Evolutionary conservation across 2,888 invertebrate genomes (phyloP).

Genomic region (Tetragonisca angustula): DNA sequence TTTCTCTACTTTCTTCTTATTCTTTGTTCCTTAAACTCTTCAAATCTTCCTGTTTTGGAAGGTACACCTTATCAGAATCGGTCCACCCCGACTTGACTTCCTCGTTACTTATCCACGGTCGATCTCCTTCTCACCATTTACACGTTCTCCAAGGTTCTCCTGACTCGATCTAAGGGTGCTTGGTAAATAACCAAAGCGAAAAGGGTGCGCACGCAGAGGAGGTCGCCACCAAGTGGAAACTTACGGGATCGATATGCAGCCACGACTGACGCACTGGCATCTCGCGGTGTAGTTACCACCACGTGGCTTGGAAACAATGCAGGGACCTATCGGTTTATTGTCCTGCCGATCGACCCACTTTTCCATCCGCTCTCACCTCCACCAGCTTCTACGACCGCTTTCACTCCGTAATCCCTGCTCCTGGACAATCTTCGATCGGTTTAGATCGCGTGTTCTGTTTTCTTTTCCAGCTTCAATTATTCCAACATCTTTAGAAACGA

Average conservation of each 20-base stretch:
- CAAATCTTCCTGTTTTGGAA: not conserved
- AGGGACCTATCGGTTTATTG: conserved; percentile 59
- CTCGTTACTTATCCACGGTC: conserved; percentile 30
- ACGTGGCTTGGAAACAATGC: conserved; percentile 58
- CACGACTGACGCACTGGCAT: conserved; percentile 66
- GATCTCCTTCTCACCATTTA: conserved; percentile 58
- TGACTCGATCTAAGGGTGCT: conserved; percentile 56
- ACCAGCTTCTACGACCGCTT: conserved; percentile 11
- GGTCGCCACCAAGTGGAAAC: conserved; percentile 72
- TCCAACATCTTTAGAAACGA: not conserved
- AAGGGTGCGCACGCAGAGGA: conserved; percentile 72
- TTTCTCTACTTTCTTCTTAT: not conserved
- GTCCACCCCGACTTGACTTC: conserved; percentile 3
- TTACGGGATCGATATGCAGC: conserved; percentile 74
- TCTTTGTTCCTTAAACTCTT: not conserved
- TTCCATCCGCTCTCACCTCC: conserved; percentile 1
- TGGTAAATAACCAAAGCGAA: conserved; percentile 62
- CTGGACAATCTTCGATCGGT: conserved; percentile 23
- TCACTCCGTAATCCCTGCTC: not conserved
- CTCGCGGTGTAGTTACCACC: conserved; percentile 61
- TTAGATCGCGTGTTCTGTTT: conserved; percentile 9
- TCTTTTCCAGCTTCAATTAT: not conserved
- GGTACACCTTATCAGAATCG: conserved; percentile 10
- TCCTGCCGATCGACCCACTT: conserved; percentile 61
- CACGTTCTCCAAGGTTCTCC: conserved; percentile 64